Evolutionary conservation across 2,888 invertebrate genomes (phyloP), one percentile per base, ranked within the genome.

Genomic region (Actias luna): DNA sequence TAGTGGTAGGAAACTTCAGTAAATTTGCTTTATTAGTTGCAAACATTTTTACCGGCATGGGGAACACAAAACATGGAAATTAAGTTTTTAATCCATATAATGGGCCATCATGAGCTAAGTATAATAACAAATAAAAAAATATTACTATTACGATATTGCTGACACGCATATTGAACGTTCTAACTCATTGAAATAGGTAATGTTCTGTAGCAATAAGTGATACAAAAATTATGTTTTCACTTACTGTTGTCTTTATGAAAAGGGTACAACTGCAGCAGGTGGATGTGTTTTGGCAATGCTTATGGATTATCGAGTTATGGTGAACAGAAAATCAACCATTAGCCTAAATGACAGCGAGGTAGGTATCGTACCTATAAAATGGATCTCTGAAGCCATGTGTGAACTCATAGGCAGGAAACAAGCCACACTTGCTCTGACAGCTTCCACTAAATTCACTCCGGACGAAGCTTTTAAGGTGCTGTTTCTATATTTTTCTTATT

Each of bases 251-350:
- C n/a, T n/a, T n/a, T 50, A 3, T 22, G 12, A 50, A 50, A 10
- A 50, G 46, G 46, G 25, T 50, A 50, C 46, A 25, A 50, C 46
- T 25, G 46, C 46, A 50, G 46, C 46, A 50, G 46, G 46, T 50
- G 46, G 46, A 22, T 50, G 46, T 50, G 46, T 22, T 50, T 10
- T 50, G 25, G 7, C 46, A 25, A 50, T 25, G 46, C 22, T 50
- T 22, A 12, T 50, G 46, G 46, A 50, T 50, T 50, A 50, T 50
- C 46, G 46, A 3, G 46, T 50, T 16, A 50, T 25, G 46, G 46
- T 50, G 46, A 50, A 50, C 12, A 50, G 46, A 50, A 25, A 50
- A 12, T 50, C 46, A 50, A 50, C 46, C 12, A 25, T 50, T 12
- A 12, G 46, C 46, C 22, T 50, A 25, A 50, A 50, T 10, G 46